Base-by-base conservation (phyloP, 1,140 invertebrate species). In the Trichonephila clavipes region DNA sequence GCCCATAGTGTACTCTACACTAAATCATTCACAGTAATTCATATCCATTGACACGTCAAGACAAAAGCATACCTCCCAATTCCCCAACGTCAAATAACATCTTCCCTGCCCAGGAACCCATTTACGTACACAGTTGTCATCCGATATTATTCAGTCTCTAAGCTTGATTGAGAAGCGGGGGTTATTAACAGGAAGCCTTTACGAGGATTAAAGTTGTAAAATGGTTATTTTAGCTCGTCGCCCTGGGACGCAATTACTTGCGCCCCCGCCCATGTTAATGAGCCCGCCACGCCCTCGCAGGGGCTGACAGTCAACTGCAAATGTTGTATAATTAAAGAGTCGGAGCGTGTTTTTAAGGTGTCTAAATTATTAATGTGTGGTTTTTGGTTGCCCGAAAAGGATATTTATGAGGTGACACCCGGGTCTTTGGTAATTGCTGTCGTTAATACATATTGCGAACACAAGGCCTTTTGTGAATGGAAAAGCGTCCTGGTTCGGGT, bases 161-260 rank as follows among this genome's bases (percentile, higher is more conserved):
- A 59, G 88, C 69, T 69, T 81, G 88, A 90, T 77, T 81, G 88
- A 58, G 88, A 16, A 81, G 66, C 64, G 44, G 44, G 28, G 28
- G 69, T 69, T 61, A 81, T 81, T 81, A 90, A 90, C 72, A 61
- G 66, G 88, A 90, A 28, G 69, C 58, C 88, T 90, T 90, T 90
- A 90, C 51, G 88, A 81, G 88, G 88, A 90, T 90, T 90, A 77
- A 77, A 90, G 69, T 90, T 58, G 88, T 90, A 81, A 90, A 90
- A 90, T 44, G 88, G 88, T 90, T 90, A 90, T 90, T 90, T 90
- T 81, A 61, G 88, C 88, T 81, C 51, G 61, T 4, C 69, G 69
- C 69, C 64, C 51, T n/a, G 88, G 88, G 88, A 90, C 64, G 69
- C 88, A 90, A 90, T 90, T 90, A 90, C n/a, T 61, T 21, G 69